Percentiles rank a stretch among this genome's conserved stretches.
phyloP scores from a whole-genome alignment of 64 coral and sea anemone species.

The Stichodactyla helianthus region DNA sequence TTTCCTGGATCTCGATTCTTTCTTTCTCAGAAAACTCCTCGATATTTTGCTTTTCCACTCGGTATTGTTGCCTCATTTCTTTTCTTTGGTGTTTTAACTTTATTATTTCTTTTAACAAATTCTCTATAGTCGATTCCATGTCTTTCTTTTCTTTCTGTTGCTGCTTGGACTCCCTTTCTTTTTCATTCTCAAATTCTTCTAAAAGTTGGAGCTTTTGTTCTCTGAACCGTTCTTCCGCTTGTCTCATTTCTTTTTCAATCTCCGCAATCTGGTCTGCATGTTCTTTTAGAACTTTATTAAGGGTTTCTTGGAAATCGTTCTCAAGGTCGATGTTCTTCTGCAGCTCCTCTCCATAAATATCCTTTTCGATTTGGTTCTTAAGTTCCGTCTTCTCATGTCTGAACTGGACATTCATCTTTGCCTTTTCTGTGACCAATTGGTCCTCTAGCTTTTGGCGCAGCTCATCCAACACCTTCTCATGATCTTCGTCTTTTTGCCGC shows the following conservation, averaged over 20 bases:
- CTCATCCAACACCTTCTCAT: constrained; percentile 3
- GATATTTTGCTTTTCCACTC: constrained; percentile 58
- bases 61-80: constrained; percentile 66
- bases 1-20: constrained; percentile 52
- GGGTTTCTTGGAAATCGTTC: constrained; percentile 59
- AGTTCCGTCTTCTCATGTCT: constrained; percentile 60
- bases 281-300: constrained; percentile 66
- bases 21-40: constrained; percentile 73
- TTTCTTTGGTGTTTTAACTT: constrained; percentile 84
- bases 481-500: constrained; percentile 36
- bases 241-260: constrained; percentile 58
- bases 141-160: constrained; percentile 65
- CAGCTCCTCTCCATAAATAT: constrained; percentile 46
- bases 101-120: constrained; percentile 80
- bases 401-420: constrained; percentile 41
- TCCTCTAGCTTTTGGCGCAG: constrained; percentile 18
- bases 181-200: constrained; percentile 60
- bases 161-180: constrained; percentile 11
- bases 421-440: constrained; percentile 31
- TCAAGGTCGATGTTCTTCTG: constrained; percentile 68
- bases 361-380: constrained; percentile 18
- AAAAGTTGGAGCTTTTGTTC: constrained; percentile 54
- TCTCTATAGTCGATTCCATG: constrained; percentile 67
- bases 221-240: constrained; percentile 60
- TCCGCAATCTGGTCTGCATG: constrained; percentile 66